Conservation (phyloP, 1,140 invertebrate genomes). For the Coptotermes formosanus region DNA sequence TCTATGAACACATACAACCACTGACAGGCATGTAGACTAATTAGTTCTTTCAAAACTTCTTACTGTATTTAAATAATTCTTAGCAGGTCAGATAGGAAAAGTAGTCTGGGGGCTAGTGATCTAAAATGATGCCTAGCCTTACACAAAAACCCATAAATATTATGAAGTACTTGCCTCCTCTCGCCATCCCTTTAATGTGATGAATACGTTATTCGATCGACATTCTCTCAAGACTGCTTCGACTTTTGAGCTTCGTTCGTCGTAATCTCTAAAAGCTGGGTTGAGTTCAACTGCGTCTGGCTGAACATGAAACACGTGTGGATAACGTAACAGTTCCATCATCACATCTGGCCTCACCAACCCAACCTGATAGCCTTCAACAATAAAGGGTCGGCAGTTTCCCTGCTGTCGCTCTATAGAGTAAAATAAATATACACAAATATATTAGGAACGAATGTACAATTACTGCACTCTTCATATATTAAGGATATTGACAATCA, state of each 20-base stretch:
- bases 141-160: no score
- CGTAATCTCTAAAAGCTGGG: slow-evolving; percentile 79
- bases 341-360: slow-evolving; percentile 78
- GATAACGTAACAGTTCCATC: slow-evolving; percentile 73
- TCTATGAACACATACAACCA: no score
- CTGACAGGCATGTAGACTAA: no score
- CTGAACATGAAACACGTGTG: slow-evolving; percentile 76
- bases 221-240: slow-evolving; percentile 75
- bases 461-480: no score
- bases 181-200: slow-evolving; percentile 82
- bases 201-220: slow-evolving; percentile 61
- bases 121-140: no score
- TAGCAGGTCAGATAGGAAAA: no score
- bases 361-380: slow-evolving; percentile 85
- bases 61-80: no score
- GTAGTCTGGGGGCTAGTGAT: no score
- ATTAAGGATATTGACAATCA: no score
- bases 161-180: slow-evolving; percentile 67
- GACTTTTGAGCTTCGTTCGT: slow-evolving; percentile 73
- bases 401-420: slow-evolving; percentile 64
- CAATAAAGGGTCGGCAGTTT: slow-evolving; percentile 80
- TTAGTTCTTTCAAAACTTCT: no score
- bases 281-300: slow-evolving; percentile 75
- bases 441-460: no score
- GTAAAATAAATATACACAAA: neutral